Evolutionary conservation across 2,797 vertebrate species (phyloP), one percentile per base, ranked within the genome.

Genomic region (Taeniopygia guttata): DNA sequence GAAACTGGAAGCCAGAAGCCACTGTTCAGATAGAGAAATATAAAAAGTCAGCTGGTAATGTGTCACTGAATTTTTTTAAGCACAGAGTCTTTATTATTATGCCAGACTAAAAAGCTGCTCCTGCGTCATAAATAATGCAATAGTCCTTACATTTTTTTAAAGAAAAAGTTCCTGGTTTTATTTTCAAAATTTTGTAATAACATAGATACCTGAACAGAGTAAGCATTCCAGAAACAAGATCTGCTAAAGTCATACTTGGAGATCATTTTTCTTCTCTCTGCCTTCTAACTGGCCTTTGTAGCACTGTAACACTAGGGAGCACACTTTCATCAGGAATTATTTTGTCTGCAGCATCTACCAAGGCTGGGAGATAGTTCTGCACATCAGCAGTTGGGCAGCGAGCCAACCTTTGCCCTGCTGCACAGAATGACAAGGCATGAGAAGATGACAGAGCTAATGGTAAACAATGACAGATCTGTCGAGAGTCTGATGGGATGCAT

Each of bases 291-390:
- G 87, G 95, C 90, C 90, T 72, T 80, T 94, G 78, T 94, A 83
- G 58, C 11, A 0, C 76, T 96, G 49, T 94, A 96, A 99, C 99
- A 98, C 99, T 99, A 99, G 99, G 98, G 99, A 98, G 99, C 99
- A 99, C 97, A 98, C 98, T 99, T 98, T 98, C 98, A 98, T 98
- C 98, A 99, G 96, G 96, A 98, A 99, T 99, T 97, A 96, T 89
- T 90, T 89, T 94, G 89, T 58, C 74, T 81, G 76, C 49, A 94
- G 72, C 79, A 91, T 87, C 94, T 52, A n/a, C 22, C 10, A 79
- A 92, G 69, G 80, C 43, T 4, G 32, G 36, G 54, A 66, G 76
- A 32, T 18, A 94, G 84, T 38, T 92, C 83, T 92, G 91, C 85
- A 89, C 87, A 94, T 78, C 83, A 23, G 90, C 94, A 43, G 30